Conservation (phyloP, 2,888 invertebrate genomes). For the Cephus sareptanus region DNA sequence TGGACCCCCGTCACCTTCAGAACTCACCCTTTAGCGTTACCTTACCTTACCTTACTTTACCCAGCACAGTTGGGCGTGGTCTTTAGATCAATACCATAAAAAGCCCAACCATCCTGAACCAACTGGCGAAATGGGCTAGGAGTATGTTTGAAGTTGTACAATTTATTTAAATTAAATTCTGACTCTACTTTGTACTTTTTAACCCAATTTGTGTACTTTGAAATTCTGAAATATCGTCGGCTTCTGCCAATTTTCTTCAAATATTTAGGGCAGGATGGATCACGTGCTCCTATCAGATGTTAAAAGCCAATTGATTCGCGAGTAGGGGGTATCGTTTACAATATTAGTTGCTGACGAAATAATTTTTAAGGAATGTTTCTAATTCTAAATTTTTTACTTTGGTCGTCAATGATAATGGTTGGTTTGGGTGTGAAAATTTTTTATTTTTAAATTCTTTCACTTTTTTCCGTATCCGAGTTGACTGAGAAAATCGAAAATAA, state of each 20-base stretch:
- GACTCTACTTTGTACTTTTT: neutral
- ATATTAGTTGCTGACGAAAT: no score
- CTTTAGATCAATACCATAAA: conserved; percentile 51
- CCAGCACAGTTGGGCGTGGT: conserved; percentile 45
- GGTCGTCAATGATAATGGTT: no score
- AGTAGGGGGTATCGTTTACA: no score
- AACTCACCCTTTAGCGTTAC: conserved; percentile 21
- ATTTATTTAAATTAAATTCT: neutral
- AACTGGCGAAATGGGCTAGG: neutral
- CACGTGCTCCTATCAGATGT: no score
- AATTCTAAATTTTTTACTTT: no score
- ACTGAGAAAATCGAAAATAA: no score
- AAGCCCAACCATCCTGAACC: conserved; percentile 22
- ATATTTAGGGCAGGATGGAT: neutral
- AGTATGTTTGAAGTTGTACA: neutral
- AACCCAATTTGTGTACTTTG: neutral
- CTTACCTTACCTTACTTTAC: conserved; percentile 23
- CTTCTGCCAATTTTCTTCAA: neutral
- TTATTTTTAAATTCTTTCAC: no score
- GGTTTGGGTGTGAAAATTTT: no score
- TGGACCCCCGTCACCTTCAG: neutral
- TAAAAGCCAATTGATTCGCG: no score
- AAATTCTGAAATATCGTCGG: neutral
- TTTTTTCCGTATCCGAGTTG: no score
- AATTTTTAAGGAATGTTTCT: no score